These are phyloP conservation scores for Corydoras maculifer DNA, from an alignment of 2,113 vertebrate species.

Conservation along the genomic window DNA sequence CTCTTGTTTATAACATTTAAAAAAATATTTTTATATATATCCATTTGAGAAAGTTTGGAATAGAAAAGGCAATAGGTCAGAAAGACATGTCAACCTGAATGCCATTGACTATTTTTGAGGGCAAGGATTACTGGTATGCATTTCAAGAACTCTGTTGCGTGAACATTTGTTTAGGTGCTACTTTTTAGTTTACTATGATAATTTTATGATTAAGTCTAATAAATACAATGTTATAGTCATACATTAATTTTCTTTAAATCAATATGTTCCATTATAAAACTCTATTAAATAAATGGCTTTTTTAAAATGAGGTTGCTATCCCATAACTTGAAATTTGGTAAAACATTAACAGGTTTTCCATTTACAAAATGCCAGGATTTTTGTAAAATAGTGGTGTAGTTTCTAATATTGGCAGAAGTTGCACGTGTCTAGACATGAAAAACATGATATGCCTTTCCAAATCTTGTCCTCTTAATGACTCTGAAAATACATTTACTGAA, in stretches of 20 bases:
- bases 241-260: too few species aligned
- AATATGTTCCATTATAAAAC: too few species aligned
- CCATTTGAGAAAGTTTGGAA: slow-evolving; percentile 10
- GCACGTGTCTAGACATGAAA: slow-evolving; percentile 41
- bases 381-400: slow-evolving; percentile 9
- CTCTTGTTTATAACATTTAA: neutral
- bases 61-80: neutral
- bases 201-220: too few species aligned
- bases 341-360: neutral
- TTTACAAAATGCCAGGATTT: neutral
- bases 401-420: slow-evolving; percentile 22
- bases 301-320: too few species aligned
- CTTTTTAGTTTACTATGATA: too few species aligned
- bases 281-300: too few species aligned
- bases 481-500: slow-evolving; percentile 34
- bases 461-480: slow-evolving; percentile 20
- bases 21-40: neutral
- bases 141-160: neutral
- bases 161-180: too few species aligned
- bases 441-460: slow-evolving; percentile 29
- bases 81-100: slow-evolving; percentile 3
- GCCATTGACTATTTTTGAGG: slow-evolving; percentile 35
- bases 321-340: too few species aligned
- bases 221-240: too few species aligned
- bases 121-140: slow-evolving; percentile 24